phyloP scores from a whole-genome alignment of 64 coral and sea anemone species.

The Montipora cactus region DNA sequence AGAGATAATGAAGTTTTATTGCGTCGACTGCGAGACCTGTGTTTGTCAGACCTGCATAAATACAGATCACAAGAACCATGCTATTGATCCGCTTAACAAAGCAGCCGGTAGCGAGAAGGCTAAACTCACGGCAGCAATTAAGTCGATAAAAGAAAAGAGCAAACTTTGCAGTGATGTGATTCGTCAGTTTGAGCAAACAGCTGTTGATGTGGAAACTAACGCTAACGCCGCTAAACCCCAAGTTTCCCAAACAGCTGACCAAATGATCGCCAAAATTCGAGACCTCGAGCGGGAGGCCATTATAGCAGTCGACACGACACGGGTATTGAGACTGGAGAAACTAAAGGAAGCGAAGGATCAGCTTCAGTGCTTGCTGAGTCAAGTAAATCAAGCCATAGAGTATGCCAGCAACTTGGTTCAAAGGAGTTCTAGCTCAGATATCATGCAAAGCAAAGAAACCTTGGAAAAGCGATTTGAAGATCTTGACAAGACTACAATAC shows the following conservation, averaged over 20 bases:
- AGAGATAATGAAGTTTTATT: slow-evolving; percentile 10
- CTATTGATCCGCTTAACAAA: neutral
- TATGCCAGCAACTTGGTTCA: neutral
- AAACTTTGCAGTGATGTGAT: neutral
- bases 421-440: neutral
- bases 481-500: neutral
- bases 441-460: neutral
- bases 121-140: neutral
- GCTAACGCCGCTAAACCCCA: neutral
- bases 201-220: neutral
- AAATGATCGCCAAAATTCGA: neutral
- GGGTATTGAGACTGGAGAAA: neutral
- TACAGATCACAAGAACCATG: slow-evolving; percentile 8
- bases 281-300: neutral
- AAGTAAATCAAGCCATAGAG: neutral
- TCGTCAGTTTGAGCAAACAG: neutral
- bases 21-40: neutral
- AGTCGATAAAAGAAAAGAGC: neutral
- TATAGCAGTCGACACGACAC: neutral
- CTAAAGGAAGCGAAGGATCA: neutral
- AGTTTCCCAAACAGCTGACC: neutral
- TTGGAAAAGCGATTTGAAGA: neutral
- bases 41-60: slow-evolving; percentile 22
- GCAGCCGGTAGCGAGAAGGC: neutral
- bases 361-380: neutral